Percentiles rank a stretch among this genome's conserved stretches.
phyloP scores from a whole-genome alignment of 2,113 vertebrate genomes.

The Meriones unguiculatus region DNA sequence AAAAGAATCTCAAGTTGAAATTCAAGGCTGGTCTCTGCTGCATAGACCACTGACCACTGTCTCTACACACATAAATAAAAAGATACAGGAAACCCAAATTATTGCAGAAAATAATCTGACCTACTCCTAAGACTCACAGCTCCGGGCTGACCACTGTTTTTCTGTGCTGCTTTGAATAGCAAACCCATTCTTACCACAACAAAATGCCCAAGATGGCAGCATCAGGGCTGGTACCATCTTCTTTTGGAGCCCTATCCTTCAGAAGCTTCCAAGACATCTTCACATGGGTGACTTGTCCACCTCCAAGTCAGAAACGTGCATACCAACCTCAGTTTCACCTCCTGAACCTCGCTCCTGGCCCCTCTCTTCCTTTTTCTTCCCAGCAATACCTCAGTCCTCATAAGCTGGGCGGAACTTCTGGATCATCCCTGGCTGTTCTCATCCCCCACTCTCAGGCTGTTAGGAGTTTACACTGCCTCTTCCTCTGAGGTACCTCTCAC shows the following conservation, averaged over 20 bases:
- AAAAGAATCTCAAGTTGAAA: not conserved
- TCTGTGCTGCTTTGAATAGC: not conserved
- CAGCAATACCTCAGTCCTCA: not conserved
- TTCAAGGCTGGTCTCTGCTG: not conserved
- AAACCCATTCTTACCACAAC: not conserved
- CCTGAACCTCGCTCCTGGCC: not conserved
- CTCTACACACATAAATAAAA: not conserved
- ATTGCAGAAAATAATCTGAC: not conserved
- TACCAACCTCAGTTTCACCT: not conserved
- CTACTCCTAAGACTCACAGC: not conserved
- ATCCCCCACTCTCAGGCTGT: not conserved
- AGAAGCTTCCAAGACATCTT: not conserved
- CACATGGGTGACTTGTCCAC: not conserved
- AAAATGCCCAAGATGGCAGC: not conserved
- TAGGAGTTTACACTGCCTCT: not conserved
- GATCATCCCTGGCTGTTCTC: not conserved
- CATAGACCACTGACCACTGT: not conserved
- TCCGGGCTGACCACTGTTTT: not conserved
- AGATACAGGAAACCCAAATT: not conserved
- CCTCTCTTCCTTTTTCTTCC: not conserved
- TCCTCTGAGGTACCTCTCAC: not conserved
- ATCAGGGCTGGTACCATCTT: not conserved
- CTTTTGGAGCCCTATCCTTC: not conserved
- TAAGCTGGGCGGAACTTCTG: not conserved
- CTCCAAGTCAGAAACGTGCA: not conserved